A percentile compares a stretch with the other conserved stretches of the same genome.
Evolutionary conservation across 2,797 vertebrate species (phyloP).

Genomic region (Rhabdophis nuchalis): DNA sequence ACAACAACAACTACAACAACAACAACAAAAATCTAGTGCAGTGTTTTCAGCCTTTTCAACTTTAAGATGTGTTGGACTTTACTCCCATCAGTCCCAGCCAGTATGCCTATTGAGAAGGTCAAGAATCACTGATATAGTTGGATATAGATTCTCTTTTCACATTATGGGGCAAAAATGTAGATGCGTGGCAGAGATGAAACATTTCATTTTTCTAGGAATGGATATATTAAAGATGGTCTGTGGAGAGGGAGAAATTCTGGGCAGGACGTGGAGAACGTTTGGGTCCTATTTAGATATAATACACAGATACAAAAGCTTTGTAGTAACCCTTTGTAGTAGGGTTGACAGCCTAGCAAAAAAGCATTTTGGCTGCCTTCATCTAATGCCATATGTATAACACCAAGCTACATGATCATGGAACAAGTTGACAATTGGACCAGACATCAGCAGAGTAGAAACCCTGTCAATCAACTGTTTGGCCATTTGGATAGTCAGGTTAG

Average conservation of each 20-base stretch:
- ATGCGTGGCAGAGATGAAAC: not conserved
- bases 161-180: not conserved
- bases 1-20: not conserved
- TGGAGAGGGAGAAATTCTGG: not conserved
- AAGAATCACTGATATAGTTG: not conserved
- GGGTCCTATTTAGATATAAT: not conserved
- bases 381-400: not conserved
- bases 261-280: not conserved
- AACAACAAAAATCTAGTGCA: not conserved
- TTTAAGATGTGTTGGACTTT: too few species aligned
- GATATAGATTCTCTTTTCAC: not conserved
- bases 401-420: not conserved
- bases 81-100: not conserved
- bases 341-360: not conserved
- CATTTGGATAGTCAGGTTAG: not conserved
- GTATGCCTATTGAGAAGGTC: not conserved
- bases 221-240: not conserved
- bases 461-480: not conserved
- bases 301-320: not conserved
- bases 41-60: not conserved
- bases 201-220: not conserved
- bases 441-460: not conserved
- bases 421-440: not conserved
- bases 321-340: too few species aligned
- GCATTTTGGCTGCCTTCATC: not conserved